Conservation (phyloP, 2,888 invertebrate genomes). For the Drosophila cognata region DNA sequence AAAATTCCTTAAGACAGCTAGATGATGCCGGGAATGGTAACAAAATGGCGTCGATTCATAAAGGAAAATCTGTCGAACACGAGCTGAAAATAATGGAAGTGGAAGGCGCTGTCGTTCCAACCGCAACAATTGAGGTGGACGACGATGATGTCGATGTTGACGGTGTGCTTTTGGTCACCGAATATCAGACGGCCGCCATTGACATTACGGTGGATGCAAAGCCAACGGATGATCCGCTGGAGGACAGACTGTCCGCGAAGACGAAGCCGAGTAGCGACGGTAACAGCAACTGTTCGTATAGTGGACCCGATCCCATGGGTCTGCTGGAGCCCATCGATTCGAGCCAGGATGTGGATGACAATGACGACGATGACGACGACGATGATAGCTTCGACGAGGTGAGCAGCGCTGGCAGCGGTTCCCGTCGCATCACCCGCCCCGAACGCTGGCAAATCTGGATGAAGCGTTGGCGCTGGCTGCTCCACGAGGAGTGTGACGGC, state of each 20-base stretch:
- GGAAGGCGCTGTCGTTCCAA: constrained; percentile 46
- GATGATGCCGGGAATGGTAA: constrained; percentile 45
- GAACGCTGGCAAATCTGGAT: constrained; percentile 67
- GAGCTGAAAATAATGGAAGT: constrained; percentile 69
- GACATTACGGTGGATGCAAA: constrained; percentile 9
- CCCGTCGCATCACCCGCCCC: constrained; percentile 18
- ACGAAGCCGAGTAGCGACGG: constrained; percentile 49
- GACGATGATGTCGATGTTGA: constrained; percentile 50
- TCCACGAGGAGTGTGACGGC: constrained; percentile 70
- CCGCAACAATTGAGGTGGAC: constrained; percentile 36
- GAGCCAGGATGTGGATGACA: constrained; percentile 24
- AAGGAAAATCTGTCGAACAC: constrained; percentile 16
- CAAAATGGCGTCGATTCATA: constrained; percentile 69
- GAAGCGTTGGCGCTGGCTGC: constrained; percentile 75
- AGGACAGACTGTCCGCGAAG: constrained; percentile 45
- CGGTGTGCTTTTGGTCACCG: constrained; percentile 14
- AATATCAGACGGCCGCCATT: constrained; percentile 13
- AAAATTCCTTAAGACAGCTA: background rate
- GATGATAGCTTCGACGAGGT: constrained; percentile 54
- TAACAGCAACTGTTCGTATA: constrained; percentile 50
- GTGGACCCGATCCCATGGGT: constrained; percentile 74
- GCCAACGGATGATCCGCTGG: constrained; percentile 4
- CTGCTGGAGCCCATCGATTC: constrained; percentile 64
- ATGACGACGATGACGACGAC: constrained; percentile 43
- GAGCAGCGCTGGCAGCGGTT: constrained; percentile 22